These are phyloP conservation scores for Haplochromis burtoni DNA, from an alignment of 2,113 vertebrate species.

Conservation along the genomic window DNA sequence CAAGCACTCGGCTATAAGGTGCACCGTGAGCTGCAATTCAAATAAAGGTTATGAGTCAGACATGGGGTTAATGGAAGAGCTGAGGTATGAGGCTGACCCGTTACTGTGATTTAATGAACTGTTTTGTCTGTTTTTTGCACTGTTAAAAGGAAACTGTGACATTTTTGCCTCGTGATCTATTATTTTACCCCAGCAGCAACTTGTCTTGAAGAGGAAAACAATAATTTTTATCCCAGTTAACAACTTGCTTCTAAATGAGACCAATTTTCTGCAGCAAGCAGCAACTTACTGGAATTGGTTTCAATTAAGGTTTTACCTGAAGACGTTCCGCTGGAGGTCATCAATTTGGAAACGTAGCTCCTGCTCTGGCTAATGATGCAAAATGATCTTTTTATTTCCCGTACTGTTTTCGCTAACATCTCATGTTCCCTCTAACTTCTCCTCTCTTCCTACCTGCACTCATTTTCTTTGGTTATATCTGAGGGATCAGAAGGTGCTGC, in stretches of 20 bases:
- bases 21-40: not conserved
- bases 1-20: not conserved
- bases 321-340: not conserved
- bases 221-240: not conserved
- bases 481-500: slow-evolving; percentile 11
- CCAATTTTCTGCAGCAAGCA: not conserved
- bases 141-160: not conserved
- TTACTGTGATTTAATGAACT: not conserved
- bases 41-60: not conserved
- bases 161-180: not conserved
- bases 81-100: not conserved
- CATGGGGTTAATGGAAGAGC: not conserved
- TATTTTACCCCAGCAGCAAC: not conserved
- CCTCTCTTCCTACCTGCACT: not conserved
- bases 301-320: not conserved
- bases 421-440: not conserved
- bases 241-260: not conserved
- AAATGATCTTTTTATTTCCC: not conserved
- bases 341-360: not conserved
- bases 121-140: not conserved
- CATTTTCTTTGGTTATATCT: slow-evolving; percentile 12
- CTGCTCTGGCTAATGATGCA: not conserved
- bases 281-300: not conserved
- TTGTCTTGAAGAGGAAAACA: not conserved
- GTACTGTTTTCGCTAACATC: not conserved